Base-by-base conservation (phyloP, 2,888 invertebrate genomes). In the Drosophila setosimentum region DNA sequence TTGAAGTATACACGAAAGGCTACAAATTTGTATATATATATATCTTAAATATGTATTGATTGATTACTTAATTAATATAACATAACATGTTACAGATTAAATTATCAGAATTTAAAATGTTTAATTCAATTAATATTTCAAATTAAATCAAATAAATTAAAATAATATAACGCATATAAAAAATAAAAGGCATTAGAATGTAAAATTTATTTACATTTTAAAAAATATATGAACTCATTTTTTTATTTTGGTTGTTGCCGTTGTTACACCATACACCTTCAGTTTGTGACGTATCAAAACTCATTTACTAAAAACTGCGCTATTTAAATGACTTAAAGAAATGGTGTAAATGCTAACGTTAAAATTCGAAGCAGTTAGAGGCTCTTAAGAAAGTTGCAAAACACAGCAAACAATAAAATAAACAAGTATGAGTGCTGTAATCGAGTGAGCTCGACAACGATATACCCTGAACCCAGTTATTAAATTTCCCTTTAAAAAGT, bases 281-380 rank as follows among this genome's bases (percentile, higher is more conserved):
- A 8, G n/a, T 13, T 2, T 6, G 13, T n/a, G 29, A 29, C 48
- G 61, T 51, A 70, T 48, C 10, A 50, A 60, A 76, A 33, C 32
- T 37, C 48, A 70, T 76, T 76, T 55, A 42, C 53, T 48, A 30
- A 62, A 37, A 77, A 71, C 58, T 48, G 29, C 21, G n/a, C 18
- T 55, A 65, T 51, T 63, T 60, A 55, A 57, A 57, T 21, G 59
- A 35, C 35, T 59, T 32, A 40, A 21, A 51, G 32, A 70, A 70
- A 55, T 76, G 58, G 40, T 55, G 81, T 65, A 71, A 50, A 42
- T 59, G 18, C 27, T 45, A 1, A 18, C 18, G 8, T 57, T n/a
- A 54, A 63, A 50, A 16, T 30, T 58, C 4, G 30, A 2, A 40
- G 27, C 27, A 30, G 21, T 45, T 42, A 16, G 16, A 16, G 10